Evolutionary conservation across 2,797 vertebrate species (phyloP), one percentile per base, ranked within the genome.

Genomic region (Aplochiton taeniatus): DNA sequence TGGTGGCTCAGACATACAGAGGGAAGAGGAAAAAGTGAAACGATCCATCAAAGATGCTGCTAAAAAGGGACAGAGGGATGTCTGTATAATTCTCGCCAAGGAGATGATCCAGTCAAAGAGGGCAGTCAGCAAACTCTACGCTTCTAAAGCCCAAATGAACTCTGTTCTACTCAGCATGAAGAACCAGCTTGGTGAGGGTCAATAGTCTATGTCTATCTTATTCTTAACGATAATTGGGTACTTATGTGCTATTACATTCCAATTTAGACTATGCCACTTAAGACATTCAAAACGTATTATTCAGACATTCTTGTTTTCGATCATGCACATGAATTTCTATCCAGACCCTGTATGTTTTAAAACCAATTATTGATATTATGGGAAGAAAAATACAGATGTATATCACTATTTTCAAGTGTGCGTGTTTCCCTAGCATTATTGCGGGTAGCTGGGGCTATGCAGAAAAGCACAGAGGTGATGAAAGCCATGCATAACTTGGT

Each of bases 401-500:
- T 11, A 61, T 31, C 16, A 4, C 18, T n/a, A 11, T 51, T 6
- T 13, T 41, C 18, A 63, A 68, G 12, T 4, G 9, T 68, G 4
- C 65, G 58, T 79, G 13, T 67, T 3, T 68, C 66, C 75, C 3
- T 81, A 99, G 98, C 97, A 76, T 79, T 98, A 10, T 79, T 96
- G 18, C 91, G 93, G 82, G 94, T 99, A 45, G 95, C 96, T 0
- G 98, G 98, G 1, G 90, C 96, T 0, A 55, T 99, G 67, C 95
- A 98, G 90, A 97, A 96, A 87, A 99, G 98, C 88, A 96, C 97
- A 57, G 98, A 99, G 68, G 97, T 99, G 66, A 99, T 99, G 98
- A 97, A 95, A 87, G 96, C 95, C 77, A 99, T 99, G 97, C 97
- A 99, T 80, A 97, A 61, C 65, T 87, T 99, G 1, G 85, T 98